Percentiles rank a stretch among this genome's conserved stretches.
Evolutionary conservation across 2,113 vertebrate species (phyloP).

Genomic region (Nyctereutes procyonoides): DNA sequence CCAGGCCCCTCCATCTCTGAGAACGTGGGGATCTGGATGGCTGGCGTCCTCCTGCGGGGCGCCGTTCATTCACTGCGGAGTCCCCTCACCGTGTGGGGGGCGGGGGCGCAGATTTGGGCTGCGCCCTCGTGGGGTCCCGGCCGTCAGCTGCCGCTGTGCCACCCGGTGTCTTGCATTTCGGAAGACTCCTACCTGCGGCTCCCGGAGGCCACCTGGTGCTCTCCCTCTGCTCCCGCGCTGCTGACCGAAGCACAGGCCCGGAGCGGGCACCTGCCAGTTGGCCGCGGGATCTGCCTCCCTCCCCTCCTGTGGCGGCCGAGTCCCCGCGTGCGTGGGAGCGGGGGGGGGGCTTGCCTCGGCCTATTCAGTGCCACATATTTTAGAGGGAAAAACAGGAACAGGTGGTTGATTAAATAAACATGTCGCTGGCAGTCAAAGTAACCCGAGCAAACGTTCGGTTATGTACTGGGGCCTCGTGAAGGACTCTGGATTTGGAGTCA

Average conservation of each 20-base stretch:
- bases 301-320: slow-evolving; percentile 54
- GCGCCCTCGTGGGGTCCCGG: not conserved
- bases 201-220: not conserved
- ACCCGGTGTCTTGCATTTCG: slow-evolving; percentile 13
- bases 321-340: slow-evolving; percentile 61
- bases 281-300: slow-evolving; percentile 44
- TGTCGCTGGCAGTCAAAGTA: slow-evolving; percentile 75
- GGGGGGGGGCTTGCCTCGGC: not conserved
- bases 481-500: not conserved
- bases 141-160: not conserved
- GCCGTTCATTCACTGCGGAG: rapidly evolving
- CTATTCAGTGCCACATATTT: slow-evolving; percentile 34
- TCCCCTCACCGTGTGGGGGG: not conserved
- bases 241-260: not conserved
- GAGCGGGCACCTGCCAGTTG: not conserved
- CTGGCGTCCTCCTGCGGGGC: too few relatives aligned
- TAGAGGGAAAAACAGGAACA: slow-evolving; percentile 76
- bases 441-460: slow-evolving; percentile 9
- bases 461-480: not conserved
- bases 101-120: not conserved
- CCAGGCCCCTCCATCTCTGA: not conserved
- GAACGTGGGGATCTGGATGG: too few relatives aligned
- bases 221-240: not conserved
- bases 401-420: slow-evolving; percentile 83
- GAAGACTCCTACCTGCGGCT: not conserved